Percentiles rank a stretch among this genome's conserved stretches.
These are phyloP conservation scores for Salvelinus fontinalis DNA, from an alignment of 2,113 vertebrate species.

Conservation along the genomic window DNA sequence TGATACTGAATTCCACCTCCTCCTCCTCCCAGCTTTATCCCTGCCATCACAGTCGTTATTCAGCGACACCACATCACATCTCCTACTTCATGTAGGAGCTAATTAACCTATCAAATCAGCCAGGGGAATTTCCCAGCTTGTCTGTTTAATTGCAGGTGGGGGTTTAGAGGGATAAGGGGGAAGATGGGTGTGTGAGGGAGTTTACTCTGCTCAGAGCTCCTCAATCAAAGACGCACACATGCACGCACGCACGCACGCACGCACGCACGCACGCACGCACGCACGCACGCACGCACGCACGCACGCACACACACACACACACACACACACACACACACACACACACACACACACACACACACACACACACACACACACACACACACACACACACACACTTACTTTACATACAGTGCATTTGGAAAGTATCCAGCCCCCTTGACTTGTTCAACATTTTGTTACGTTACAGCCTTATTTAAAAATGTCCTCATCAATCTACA, in stretches of 20 bases:
- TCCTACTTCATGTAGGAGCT: slow-evolving; percentile 33
- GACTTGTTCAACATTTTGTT: no score
- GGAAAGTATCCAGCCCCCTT: no score
- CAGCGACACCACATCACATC: slow-evolving; percentile 9
- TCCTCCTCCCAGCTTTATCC: slow-evolving; percentile 4
- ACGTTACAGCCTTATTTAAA: no score
- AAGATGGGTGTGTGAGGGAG: slow-evolving; percentile 19
- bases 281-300: no score
- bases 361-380: not conserved
- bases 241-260: slow-evolving; percentile 4
- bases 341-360: not conserved
- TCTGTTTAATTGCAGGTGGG: slow-evolving; percentile 38
- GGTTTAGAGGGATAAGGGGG: slow-evolving; percentile 16
- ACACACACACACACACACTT: no score
- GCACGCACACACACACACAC: no score
- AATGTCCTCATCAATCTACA: no score
- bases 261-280: not conserved
- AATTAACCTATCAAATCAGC: slow-evolving; percentile 46
- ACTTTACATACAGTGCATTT: no score
- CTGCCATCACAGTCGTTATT: slow-evolving; percentile 6
- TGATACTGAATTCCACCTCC: not conserved
- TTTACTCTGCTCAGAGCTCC: not conserved
- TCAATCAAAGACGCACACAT: not conserved
- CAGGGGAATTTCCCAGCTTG: slow-evolving; percentile 34
- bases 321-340: no score